Percentiles rank a stretch among this genome's conserved stretches.
Conservation (phyloP, 1,140 invertebrate genomes). For the Phthorimaea operculella region DNA sequence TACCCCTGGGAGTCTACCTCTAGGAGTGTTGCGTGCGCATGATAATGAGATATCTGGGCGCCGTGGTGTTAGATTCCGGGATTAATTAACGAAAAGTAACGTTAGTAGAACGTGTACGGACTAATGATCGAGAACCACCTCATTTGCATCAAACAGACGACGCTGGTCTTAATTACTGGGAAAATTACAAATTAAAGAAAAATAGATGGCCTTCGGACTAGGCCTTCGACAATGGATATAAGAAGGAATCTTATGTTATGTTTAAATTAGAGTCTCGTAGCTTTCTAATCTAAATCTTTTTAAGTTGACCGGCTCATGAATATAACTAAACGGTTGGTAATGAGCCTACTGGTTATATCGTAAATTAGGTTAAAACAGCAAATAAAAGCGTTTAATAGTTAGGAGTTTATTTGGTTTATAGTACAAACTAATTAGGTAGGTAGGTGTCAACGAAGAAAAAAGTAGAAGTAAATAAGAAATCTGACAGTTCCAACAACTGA, state of each 20-base stretch:
- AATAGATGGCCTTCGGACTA: constrained; percentile 26
- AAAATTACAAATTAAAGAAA: constrained; percentile 47
- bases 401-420: background rate
- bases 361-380: too few relatives aligned
- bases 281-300: constrained; percentile 14
- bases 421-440: too few relatives aligned
- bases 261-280: constrained; percentile 13
- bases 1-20: background rate
- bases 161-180: constrained; percentile 31
- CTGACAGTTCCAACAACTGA: too few relatives aligned
- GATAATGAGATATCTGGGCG: constrained; percentile 24
- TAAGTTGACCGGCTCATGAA: constrained; percentile 1
- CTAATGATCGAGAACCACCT: constrained; percentile 16
- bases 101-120: constrained; percentile 14
- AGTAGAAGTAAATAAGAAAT: too few relatives aligned
- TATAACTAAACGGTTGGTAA: background rate
- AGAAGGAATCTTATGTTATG: constrained; percentile 13
- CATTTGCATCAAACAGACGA: constrained; percentile 17
- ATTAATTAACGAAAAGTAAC: constrained; percentile 19
- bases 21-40: constrained; percentile 26
- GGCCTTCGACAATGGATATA: constrained; percentile 21
- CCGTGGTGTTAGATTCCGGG: constrained; percentile 19
- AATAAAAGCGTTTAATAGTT: background rate
- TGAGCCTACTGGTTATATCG: too few relatives aligned
- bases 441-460: too few relatives aligned